Evolutionary conservation across 2,888 invertebrate genomes (phyloP), one percentile per base, ranked within the genome.

Genomic region (Rhamnusium bicolor): DNA sequence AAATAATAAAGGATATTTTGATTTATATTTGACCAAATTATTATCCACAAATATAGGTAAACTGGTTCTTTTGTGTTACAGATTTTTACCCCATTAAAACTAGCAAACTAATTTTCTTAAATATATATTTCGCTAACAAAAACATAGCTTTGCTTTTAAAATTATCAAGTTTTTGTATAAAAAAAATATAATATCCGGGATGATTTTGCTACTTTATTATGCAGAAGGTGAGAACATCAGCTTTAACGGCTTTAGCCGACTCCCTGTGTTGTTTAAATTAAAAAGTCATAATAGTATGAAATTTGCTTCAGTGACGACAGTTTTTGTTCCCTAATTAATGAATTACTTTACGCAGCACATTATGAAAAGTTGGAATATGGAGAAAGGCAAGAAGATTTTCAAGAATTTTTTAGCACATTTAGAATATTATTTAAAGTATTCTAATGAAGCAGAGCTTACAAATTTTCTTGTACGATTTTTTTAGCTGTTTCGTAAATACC

Each of bases 141-240:
- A 70, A 73, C 73, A 73, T 62, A 62, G 49, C 62, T 73, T 73
- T 73, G 73, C 73, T 73, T 71, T 73, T 67, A 73, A 40, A 58
- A 73, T 32, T 53, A 73, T 58, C 69, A 49, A 61, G 66, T 73
- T 61, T 69, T 54, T 58, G 2, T 61, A 54, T 54, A 69, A 69
- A 73, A n/a, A n/a, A 73, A 73, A 66, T 69, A 69, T 49, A 69
- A 69, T 73, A 66, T 66, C 66, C 61, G 51, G 40, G 60, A 65
- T 53, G 69, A 73, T 69, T 73, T 66, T 65, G 63, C 69, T 68
- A 71, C 71, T 75, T 73, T 71, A 76, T 76, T 71, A 67, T 72
- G 32, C 69, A 60, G 63, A 62, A 67, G 69, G 73, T 72, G 66
- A 66, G 66, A 69, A 69, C 72, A 69, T 58, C 60, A 58, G 63